Evolutionary conservation across 2,888 invertebrate genomes (phyloP).

Genomic region (Pyrgus malvae): DNA sequence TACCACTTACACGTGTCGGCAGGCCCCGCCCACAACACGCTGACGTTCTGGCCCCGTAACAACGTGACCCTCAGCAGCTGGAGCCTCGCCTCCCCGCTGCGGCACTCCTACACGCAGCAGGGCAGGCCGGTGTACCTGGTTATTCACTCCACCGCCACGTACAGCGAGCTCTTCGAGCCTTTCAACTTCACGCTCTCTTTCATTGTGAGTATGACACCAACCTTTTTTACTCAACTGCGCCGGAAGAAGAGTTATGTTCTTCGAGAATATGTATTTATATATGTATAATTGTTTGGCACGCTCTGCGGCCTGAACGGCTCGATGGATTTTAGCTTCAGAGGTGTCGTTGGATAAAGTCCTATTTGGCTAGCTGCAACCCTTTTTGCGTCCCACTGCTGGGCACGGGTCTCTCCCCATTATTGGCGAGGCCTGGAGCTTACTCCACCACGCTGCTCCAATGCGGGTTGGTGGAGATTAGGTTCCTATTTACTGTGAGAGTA

Average conservation of each 20-base stretch:
- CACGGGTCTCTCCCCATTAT: too few species aligned
- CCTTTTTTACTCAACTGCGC: neutral
- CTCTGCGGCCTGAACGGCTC: too few species aligned
- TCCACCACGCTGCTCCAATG: too few species aligned
- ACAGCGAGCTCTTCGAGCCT: constrained; percentile 36
- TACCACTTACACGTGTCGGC: constrained; percentile 15
- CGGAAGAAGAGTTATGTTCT: too few species aligned
- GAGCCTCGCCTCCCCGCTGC: constrained; percentile 44
- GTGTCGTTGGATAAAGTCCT: neutral
- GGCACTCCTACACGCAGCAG: constrained; percentile 29
- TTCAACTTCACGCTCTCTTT: constrained; percentile 45
- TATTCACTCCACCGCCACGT: constrained; percentile 50
- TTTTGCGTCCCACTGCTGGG: too few species aligned
- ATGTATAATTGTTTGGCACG: too few species aligned
- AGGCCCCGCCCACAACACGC: constrained; percentile 60
- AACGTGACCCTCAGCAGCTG: constrained; percentile 45
- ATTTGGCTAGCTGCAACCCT: too few species aligned
- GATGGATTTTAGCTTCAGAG: too few species aligned
- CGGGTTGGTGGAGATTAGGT: too few species aligned
- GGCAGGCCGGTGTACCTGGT: constrained; percentile 55
- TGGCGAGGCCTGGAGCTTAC: too few species aligned
- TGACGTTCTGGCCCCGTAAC: constrained; percentile 52
- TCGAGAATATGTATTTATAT: too few species aligned
- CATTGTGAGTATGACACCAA: constrained; percentile 43
- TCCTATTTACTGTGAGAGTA: too few species aligned